Evolutionary conservation across 2,888 invertebrate genomes (phyloP).

Genomic region (Cataglyphis livida): DNA sequence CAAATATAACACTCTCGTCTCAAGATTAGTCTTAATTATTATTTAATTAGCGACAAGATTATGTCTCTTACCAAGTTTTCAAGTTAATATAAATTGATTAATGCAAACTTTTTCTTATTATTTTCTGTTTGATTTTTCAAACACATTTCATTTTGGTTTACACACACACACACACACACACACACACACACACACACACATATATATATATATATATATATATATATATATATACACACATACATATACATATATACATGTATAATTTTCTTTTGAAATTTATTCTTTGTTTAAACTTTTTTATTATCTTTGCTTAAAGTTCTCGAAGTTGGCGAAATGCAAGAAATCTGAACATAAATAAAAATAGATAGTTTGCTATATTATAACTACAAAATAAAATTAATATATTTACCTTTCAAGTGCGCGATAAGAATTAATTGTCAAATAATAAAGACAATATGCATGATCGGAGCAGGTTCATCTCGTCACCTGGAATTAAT

Average conservation of each 20-base stretch:
- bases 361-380: neutral
- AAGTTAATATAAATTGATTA: neutral
- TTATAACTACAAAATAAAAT: neutral
- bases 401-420: neutral
- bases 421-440: neutral
- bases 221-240: no score
- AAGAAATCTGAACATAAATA: neutral
- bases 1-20: neutral
- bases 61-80: neutral
- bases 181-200: no score
- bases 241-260: neutral
- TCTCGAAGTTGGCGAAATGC: neutral
- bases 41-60: neutral
- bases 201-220: no score
- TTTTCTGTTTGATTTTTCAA: neutral
- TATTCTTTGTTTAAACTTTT: slow-evolving; percentile 15
- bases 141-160: neutral
- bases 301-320: neutral
- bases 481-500: slow-evolving; percentile 70
- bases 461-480: slow-evolving; percentile 34
- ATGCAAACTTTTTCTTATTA: neutral
- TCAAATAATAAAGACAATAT: neutral
- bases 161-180: no score
- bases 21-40: neutral
- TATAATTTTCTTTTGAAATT: neutral